Evolutionary conservation across 2,113 vertebrate species (phyloP).

Genomic region (Oceanodroma tethys): DNA sequence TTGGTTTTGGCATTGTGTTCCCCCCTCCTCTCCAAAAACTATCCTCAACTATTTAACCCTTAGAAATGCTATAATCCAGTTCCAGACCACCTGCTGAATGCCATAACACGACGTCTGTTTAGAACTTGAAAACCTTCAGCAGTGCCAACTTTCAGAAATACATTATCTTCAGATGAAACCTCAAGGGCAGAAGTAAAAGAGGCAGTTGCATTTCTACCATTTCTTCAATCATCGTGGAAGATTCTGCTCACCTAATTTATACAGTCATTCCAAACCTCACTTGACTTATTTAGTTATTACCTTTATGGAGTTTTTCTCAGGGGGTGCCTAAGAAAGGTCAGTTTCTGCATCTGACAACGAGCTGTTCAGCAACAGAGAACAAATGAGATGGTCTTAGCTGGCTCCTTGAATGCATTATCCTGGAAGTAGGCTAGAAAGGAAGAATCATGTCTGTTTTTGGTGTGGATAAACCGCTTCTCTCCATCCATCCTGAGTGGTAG

Average conservation of each 20-base stretch:
- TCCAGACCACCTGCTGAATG: background rate
- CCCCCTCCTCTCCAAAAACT: background rate
- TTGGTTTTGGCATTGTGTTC: background rate
- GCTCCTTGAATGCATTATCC: background rate
- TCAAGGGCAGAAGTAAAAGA: background rate
- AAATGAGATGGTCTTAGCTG: background rate
- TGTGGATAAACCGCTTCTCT: background rate
- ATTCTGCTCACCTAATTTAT: background rate
- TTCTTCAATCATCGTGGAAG: background rate
- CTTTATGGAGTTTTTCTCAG: background rate
- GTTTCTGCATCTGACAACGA: background rate
- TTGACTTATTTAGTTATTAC: background rate
- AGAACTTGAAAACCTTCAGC: background rate
- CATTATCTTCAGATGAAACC: background rate
- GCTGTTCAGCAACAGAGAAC: background rate
- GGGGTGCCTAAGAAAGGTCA: background rate
- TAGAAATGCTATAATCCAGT: background rate
- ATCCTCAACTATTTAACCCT: background rate
- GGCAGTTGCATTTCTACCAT: background rate
- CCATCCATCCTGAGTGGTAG: background rate
- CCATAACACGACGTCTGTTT: background rate
- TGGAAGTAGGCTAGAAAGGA: background rate
- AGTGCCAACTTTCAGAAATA: background rate
- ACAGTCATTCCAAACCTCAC: background rate
- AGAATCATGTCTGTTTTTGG: background rate